Evolutionary conservation across 2,888 invertebrate genomes (phyloP).

Genomic region (Vesta saturnalis): DNA sequence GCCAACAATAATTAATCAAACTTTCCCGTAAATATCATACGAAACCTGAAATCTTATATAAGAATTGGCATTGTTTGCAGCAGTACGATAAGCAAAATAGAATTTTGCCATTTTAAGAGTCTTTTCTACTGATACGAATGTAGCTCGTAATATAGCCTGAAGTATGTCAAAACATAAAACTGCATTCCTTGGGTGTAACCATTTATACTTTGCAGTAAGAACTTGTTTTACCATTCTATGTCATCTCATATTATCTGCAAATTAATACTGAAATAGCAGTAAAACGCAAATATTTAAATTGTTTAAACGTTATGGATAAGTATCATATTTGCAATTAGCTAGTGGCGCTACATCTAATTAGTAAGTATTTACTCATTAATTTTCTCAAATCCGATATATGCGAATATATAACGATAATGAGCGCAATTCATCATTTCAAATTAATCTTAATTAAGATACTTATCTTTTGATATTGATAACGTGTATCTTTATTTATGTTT

Average conservation of each 20-base stretch:
- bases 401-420: not conserved
- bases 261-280: conserved; percentile 50
- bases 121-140: conserved; percentile 42
- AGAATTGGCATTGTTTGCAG: conserved; percentile 34
- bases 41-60: conserved; percentile 12
- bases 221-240: conserved; percentile 57
- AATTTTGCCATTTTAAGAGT: conserved; percentile 34
- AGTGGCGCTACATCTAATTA: conserved; percentile 2
- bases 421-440: too few species aligned
- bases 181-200: conserved; percentile 54
- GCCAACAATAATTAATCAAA: conserved; percentile 5
- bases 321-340: conserved; percentile 9
- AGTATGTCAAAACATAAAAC: conserved; percentile 56
- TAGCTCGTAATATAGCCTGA: conserved; percentile 47
- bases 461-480: too few species aligned
- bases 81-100: conserved; percentile 30
- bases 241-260: conserved; percentile 54
- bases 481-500: too few species aligned
- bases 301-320: conserved; percentile 9
- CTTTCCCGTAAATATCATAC: conserved; percentile 12
- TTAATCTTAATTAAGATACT: too few species aligned
- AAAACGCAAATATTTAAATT: conserved; percentile 39
- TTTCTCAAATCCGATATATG: not conserved
- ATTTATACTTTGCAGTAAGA: conserved; percentile 55
- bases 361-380: not conserved